These are phyloP conservation scores for Oryzias dopingdopingensis DNA, from an alignment of 2,797 vertebrate genomes.

Conservation along the genomic window DNA sequence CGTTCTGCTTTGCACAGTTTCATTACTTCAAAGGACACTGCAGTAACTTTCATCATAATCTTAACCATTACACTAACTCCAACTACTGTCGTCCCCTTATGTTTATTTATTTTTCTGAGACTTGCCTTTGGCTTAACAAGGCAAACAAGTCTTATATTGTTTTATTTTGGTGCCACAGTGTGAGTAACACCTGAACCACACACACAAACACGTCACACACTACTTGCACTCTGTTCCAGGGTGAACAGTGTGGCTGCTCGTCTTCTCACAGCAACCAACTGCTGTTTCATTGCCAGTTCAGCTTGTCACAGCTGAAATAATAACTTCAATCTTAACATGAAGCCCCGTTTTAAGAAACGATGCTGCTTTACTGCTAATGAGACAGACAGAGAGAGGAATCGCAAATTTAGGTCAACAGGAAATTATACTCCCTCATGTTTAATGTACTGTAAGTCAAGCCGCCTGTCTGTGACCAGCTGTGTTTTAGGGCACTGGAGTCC, in stretches of 20 bases:
- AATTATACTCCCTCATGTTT: constrained; percentile 18
- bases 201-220: constrained; percentile 7
- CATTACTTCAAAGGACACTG: constrained; percentile 5
- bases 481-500: constrained; percentile 29
- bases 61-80: background rate
- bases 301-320: constrained; percentile 58
- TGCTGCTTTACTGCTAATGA: constrained; percentile 40
- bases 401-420: constrained; percentile 19
- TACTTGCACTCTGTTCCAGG: constrained; percentile 17
- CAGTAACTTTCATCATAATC: constrained; percentile 1
- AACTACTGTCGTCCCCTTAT: background rate
- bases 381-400: constrained; percentile 10
- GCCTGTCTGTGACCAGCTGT: constrained; percentile 57
- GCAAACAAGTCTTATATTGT: too few species aligned
- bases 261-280: constrained; percentile 32
- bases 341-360: constrained; percentile 58
- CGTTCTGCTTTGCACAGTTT: background rate
- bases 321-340: constrained; percentile 40
- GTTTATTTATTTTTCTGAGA: background rate
- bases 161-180: background rate
- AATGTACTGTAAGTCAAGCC: constrained; percentile 18
- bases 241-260: constrained; percentile 23
- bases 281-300: constrained; percentile 52
- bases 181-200: background rate
- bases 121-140: background rate